Evolutionary conservation across 2,797 vertebrate genomes (phyloP), one percentile per base, ranked within the genome.

Genomic region (Erithacus rubecula): DNA sequence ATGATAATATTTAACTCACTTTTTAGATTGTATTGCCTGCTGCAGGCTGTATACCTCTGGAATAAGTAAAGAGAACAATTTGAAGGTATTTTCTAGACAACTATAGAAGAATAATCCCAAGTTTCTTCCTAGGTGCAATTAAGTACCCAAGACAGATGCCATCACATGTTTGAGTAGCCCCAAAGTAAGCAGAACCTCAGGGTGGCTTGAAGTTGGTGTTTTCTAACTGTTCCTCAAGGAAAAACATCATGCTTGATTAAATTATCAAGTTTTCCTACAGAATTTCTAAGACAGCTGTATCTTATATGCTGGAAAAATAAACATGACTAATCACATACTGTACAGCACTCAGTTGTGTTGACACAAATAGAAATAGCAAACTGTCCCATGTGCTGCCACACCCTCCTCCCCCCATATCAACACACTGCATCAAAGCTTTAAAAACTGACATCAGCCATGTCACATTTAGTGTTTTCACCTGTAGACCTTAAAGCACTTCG

Each of bases 341-440:
- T 19, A 71, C 5, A 89, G 51, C 30, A 59, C 46, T 77, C 79
- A 53, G 72, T 64, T 90, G 64, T 49, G 72, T 56, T 67, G 55
- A 93, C 79, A 95, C 32, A 83, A 95, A 83, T 9, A 72, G 51
- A 84, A 91, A 94, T 0, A 87, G 60, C 53, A 87, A 79, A 78
- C 29, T 71, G 27, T 56, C 67, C 74, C 11, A 12, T 18, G 32
- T 47, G 46, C 46, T 46, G 34, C 65, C 83, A 81, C 77, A 43
- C 58, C 58, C 23, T 3, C 29, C 37, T 41, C 10, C 49, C 18
- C 14, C 44, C 3, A 32, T 27, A 90, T 11, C 60, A 81, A 67
- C 16, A 74, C 37, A 59, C 10, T 32, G 46, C 36, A 92, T 76
- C 56, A 41, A 41, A 64, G 12, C 27, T 34, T 89, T 51, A 85